Percentiles rank a stretch among this genome's conserved stretches.
These are phyloP conservation scores for Lypha dubia DNA, from an alignment of 2,888 invertebrate species.

Conservation along the genomic window DNA sequence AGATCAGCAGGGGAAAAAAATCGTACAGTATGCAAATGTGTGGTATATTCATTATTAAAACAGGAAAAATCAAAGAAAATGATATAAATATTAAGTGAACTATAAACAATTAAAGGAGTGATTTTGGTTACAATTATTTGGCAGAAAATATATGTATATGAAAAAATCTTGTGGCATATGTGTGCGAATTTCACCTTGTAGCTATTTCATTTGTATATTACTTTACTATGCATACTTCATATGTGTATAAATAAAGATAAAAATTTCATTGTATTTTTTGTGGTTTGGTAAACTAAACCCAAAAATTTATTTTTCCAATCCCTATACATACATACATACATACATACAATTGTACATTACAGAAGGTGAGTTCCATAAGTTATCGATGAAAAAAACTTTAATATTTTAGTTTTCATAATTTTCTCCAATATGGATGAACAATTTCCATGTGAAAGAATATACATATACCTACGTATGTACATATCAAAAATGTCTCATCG, in stretches of 20 bases:
- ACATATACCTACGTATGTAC: no score
- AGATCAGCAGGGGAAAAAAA: constrained; percentile 61
- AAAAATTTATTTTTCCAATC: constrained; percentile 37
- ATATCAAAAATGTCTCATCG: background rate
- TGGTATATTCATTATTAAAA: constrained; percentile 32
- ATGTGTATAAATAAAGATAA: constrained; percentile 54
- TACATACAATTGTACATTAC: background rate
- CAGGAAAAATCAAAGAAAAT: background rate
- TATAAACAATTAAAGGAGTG: constrained; percentile 4
- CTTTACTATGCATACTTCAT: background rate
- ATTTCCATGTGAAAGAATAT: background rate
- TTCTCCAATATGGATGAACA: background rate
- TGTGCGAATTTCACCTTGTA: constrained; percentile 70
- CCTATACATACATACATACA: background rate
- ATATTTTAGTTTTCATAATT: background rate
- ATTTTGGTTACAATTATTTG: background rate
- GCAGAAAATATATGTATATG: background rate
- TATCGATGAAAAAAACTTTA: constrained; percentile 26
- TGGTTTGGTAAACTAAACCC: constrained; percentile 59
- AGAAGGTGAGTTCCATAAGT: constrained; percentile 59
- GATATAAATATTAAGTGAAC: constrained; percentile 13
- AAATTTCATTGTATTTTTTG: constrained; percentile 60
- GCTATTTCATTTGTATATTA: constrained; percentile 52
- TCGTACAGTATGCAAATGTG: constrained; percentile 41
- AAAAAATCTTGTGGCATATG: constrained; percentile 40